Base-by-base conservation (phyloP, 2,113 vertebrate genomes). In the Hippocampus comes region DNA sequence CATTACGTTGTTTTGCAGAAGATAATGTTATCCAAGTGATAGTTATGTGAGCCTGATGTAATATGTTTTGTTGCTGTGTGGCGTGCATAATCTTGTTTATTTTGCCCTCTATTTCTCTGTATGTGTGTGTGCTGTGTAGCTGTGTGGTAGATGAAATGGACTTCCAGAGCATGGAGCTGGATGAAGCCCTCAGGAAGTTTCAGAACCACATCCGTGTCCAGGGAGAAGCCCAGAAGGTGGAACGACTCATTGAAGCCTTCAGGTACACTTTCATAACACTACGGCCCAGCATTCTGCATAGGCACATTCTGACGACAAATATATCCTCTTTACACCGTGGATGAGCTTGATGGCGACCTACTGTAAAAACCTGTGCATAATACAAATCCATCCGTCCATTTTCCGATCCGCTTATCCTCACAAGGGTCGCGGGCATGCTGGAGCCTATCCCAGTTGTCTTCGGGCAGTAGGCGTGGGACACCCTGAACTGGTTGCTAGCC, bases 61-160 rank as follows among this genome's bases (percentile, higher is more conserved):
- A 9, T 21, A n/a, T 12, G 21, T 30, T 61, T 30, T 7, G 5
- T 7, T 18, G 2, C 27, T 18, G 38, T 7, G 4, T 21, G 10
- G 15, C 21, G 18, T 42, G 21, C 38, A 64, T 64, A 12, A 64
- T 5, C 38, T 12, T 12, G 63, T n/a, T 23, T 71, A 23, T 63
- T 38, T 71, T 14, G 14, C 12, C 2, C 46, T 25, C 34, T 46
- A 12, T 5, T 8, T 14, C 17, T n/a, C 34, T 49, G 5, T 46
- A 9, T 78, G 76, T 78, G 12, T 71, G 53, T 59, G 38, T 57
- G 23, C 9, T 60, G 53, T 15, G 20, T 42, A 99, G 97, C 88
- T 99, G 97, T 46, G 97, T 99, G 83, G 97, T 99, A 21, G 97
- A 99, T 71, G 96, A 99, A 87, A 96, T 99, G 96, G 97, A 99